These are phyloP conservation scores for Atta colombica DNA, from an alignment of 1,140 invertebrate species.

Conservation along the genomic window DNA sequence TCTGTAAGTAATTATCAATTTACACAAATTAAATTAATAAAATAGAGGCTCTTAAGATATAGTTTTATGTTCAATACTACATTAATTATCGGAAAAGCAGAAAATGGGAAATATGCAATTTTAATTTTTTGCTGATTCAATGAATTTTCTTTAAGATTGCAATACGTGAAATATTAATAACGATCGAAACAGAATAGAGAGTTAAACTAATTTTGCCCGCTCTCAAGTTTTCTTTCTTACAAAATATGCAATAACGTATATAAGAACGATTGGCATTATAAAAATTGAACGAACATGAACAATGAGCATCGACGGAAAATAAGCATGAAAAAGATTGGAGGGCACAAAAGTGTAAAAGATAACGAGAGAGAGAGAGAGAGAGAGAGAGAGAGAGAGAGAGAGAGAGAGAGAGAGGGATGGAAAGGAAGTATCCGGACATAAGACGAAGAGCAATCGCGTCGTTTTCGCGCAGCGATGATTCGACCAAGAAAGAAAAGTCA, in stretches of 20 bases:
- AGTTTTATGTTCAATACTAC: neutral
- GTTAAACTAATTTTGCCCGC: neutral
- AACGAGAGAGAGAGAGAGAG: constrained; percentile 2
- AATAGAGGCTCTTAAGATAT: neutral
- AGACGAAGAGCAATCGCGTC: constrained; percentile 73
- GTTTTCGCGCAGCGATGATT: constrained; percentile 66
- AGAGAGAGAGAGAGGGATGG: neutral
- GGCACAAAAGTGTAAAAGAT: constrained; percentile 29
- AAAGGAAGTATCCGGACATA: constrained; percentile 33
- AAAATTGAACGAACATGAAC: constrained; percentile 72
- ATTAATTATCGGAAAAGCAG: neutral
- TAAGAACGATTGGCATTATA: constrained; percentile 74
- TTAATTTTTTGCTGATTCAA: neutral
- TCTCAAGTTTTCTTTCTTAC: neutral
- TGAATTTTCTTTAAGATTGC: neutral
- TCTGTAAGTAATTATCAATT: neutral
- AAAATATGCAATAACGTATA: neutral
- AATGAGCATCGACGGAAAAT: constrained; percentile 57
- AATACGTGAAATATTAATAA: neutral
- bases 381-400: neutral
- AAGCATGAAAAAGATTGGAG: constrained; percentile 42
- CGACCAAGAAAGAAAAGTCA: constrained; percentile 50
- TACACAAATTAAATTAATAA: neutral
- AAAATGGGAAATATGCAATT: neutral
- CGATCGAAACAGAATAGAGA: neutral